A percentile compares a stretch with the other conserved stretches of the same genome.
Conservation (phyloP, 2,888 invertebrate species). For the Monochamus alternatus region DNA sequence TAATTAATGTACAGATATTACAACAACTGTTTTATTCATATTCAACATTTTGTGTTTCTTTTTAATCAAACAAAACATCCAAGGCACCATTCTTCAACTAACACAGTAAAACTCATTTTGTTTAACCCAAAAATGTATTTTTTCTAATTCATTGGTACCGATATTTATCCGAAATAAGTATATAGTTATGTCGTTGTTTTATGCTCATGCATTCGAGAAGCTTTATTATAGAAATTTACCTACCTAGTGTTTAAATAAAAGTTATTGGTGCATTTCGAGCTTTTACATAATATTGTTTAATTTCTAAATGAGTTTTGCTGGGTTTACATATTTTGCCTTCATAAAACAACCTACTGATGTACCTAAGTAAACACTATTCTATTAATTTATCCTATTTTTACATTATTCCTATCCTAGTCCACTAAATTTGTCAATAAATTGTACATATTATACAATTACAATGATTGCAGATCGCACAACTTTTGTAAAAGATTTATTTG, state of each 20-base stretch:
- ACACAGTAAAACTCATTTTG: slow-evolving; percentile 56
- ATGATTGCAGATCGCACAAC: slow-evolving; percentile 71
- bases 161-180: too few species aligned
- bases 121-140: not conserved
- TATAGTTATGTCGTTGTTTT: too few species aligned
- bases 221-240: too few species aligned
- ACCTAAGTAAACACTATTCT: slow-evolving; percentile 46
- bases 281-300: slow-evolving; percentile 17
- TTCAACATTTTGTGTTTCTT: slow-evolving; percentile 65
- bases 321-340: slow-evolving; percentile 63
- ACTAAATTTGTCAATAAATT: slow-evolving; percentile 65
- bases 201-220: too few species aligned
- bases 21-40: slow-evolving; percentile 68
- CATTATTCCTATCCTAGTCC: slow-evolving; percentile 57
- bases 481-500: slow-evolving; percentile 56
- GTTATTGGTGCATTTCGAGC: too few species aligned
- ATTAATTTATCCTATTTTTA: slow-evolving; percentile 58
- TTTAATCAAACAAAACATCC: slow-evolving; percentile 69
- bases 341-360: slow-evolving; percentile 52
- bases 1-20: slow-evolving; percentile 69
- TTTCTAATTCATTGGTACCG: too few species aligned
- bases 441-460: slow-evolving; percentile 68
- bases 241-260: too few species aligned
- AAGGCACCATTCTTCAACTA: slow-evolving; percentile 70
- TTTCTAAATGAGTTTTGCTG: slow-evolving; percentile 55